Conservation (phyloP, 2,797 vertebrate species). For the Poeciliopsis gracilis region DNA sequence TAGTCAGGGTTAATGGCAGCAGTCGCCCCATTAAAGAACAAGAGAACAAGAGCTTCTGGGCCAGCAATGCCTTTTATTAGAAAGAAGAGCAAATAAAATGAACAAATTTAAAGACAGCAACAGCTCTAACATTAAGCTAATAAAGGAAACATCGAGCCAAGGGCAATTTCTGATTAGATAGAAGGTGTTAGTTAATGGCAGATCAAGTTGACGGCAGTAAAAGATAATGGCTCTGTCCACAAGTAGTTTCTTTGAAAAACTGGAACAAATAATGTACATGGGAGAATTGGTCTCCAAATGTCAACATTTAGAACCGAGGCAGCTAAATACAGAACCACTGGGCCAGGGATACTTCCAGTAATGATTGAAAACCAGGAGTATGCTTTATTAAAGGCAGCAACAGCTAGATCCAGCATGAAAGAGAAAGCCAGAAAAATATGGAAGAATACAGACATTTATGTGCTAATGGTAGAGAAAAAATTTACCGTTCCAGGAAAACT, state of each 20-base stretch:
- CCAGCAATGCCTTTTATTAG: background rate
- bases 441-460: no score
- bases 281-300: background rate
- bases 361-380: background rate
- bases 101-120: background rate
- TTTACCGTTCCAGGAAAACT: no score
- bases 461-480: no score
- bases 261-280: background rate
- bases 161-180: background rate
- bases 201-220: background rate
- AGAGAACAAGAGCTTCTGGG: background rate
- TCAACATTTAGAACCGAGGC: background rate
- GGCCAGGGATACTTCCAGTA: background rate
- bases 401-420: background rate
- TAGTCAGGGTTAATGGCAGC: background rate
- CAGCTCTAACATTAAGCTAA: background rate
- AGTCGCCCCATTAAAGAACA: background rate
- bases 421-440: background rate
- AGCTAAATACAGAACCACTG: background rate
- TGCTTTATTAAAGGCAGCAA: background rate
- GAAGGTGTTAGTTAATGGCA: background rate
- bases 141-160: background rate
- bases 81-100: background rate
- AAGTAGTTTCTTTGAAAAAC: background rate
- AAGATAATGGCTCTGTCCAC: background rate